Conservation (phyloP, 2,888 invertebrate genomes). For the Drosophila nigricruria region DNA sequence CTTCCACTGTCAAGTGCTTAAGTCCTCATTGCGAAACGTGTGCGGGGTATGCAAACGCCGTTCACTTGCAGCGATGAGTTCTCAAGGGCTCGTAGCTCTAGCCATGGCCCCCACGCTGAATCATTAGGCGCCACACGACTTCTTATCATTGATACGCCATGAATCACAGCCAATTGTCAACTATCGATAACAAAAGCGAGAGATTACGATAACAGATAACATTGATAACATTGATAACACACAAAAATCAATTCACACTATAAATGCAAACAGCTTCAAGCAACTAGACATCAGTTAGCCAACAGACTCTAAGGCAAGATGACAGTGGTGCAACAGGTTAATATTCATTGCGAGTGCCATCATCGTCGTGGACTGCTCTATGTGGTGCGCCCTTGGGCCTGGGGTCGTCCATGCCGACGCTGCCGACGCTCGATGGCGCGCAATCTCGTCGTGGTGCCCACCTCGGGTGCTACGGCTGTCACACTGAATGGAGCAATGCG, state of each 20-base stretch:
- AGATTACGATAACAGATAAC: neutral
- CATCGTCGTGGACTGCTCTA: slow-evolving; percentile 61
- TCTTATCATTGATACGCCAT: neutral
- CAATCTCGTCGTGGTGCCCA: slow-evolving; percentile 57
- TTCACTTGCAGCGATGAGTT: neutral
- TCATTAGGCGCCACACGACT: slow-evolving; percentile 3
- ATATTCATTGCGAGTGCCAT: slow-evolving; percentile 66
- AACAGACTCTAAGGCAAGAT: slow-evolving; percentile 21
- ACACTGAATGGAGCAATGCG: slow-evolving; percentile 3
- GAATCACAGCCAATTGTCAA: neutral
- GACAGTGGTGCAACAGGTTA: slow-evolving; percentile 56
- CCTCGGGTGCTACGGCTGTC: slow-evolving; percentile 32
- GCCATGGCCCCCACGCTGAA: slow-evolving; percentile 4
- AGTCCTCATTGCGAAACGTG: slow-evolving; percentile 7
- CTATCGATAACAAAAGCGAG: neutral
- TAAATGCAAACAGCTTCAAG: slow-evolving; percentile 2
- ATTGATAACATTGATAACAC: neutral
- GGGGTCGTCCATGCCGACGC: slow-evolving; percentile 67
- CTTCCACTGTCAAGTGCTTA: neutral
- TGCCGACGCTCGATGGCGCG: slow-evolving; percentile 66
- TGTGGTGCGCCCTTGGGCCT: slow-evolving; percentile 51
- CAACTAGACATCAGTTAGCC: neutral
- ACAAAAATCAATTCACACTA: neutral
- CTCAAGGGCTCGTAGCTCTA: neutral
- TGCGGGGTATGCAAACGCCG: neutral